phyloP scores from a whole-genome alignment of 37 sponge, comb jelly and placozoan genomes.

The Ephydatia muelleri region DNA sequence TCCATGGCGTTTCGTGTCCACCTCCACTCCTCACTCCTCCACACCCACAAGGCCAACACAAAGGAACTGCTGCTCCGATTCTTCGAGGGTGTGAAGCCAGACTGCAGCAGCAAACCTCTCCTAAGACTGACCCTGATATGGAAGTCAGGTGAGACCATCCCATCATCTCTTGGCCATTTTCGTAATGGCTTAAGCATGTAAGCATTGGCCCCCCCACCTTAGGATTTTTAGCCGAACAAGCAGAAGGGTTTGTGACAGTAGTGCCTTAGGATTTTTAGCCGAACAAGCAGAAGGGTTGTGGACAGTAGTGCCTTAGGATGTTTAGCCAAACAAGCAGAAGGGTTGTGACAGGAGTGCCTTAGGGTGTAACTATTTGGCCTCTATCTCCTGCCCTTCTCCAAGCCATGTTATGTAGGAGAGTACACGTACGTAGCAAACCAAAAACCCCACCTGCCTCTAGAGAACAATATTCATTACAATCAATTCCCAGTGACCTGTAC shows the following conservation, averaged over 20 bases:
- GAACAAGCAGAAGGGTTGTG: background rate
- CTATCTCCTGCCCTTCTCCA: background rate
- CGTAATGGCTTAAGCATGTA: background rate
- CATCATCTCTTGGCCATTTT: background rate
- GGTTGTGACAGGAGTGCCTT: too few species aligned
- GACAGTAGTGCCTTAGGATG: background rate
- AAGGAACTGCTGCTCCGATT: slow-evolving; percentile 23
- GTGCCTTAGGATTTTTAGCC: too few species aligned
- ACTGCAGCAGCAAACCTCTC: slow-evolving; percentile 7
- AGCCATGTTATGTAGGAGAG: background rate
- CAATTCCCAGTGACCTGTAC: background rate
- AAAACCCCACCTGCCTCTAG: background rate
- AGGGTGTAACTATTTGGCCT: too few species aligned
- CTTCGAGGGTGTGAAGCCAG: slow-evolving; percentile 15
- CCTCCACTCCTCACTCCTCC: slow-evolving; percentile 57
- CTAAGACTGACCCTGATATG: slow-evolving; percentile 66
- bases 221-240: too few species aligned
- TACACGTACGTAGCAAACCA: too few species aligned
- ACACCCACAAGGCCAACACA: background rate
- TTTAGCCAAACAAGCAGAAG: too few species aligned
- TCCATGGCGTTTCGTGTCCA: slow-evolving; percentile 24
- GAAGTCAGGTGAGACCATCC: slow-evolving; percentile 65
- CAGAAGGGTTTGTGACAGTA: background rate
- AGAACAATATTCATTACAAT: background rate
- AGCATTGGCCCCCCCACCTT: background rate